A percentile compares a stretch with the other conserved stretches of the same genome.
These are phyloP conservation scores for Coelinius sp. DNA, from an alignment of 2,888 invertebrate species.

Conservation along the genomic window DNA sequence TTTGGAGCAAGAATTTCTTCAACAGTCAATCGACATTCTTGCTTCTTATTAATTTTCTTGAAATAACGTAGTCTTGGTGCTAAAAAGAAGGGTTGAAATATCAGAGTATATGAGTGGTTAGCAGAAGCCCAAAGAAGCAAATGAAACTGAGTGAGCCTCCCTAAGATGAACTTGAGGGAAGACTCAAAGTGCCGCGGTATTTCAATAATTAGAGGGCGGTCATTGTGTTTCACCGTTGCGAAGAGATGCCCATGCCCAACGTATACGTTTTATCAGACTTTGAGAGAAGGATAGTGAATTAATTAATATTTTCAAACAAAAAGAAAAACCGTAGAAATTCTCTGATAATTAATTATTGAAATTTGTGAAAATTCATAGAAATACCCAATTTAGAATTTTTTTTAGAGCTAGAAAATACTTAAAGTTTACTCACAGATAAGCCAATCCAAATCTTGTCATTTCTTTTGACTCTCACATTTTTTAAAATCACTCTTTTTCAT, in stretches of 20 bases:
- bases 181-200: constrained; percentile 69
- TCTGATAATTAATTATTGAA: no score
- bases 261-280: constrained; percentile 45
- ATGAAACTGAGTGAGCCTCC: constrained; percentile 46
- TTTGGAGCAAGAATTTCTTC: no score
- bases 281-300: constrained; percentile 43
- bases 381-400: not conserved
- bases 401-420: no score
- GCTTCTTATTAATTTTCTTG: not conserved
- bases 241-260: constrained; percentile 47
- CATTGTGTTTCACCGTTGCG: constrained; percentile 64
- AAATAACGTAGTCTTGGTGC: constrained; percentile 22
- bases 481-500: not conserved
- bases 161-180: constrained; percentile 61
- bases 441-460: constrained; percentile 12
- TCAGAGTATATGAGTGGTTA: constrained; percentile 40
- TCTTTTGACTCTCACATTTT: not conserved
- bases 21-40: not conserved
- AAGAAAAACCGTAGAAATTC: constrained; percentile 38
- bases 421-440: constrained; percentile 16
- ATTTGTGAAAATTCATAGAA: no score
- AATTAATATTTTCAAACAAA: constrained; percentile 37
- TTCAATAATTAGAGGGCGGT: constrained; percentile 70
- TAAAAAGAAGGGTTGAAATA: constrained; percentile 9
- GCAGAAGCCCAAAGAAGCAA: constrained; percentile 48